Evolutionary conservation across 1,140 invertebrate species (phyloP).

Genomic region (Eurosta solidaginis): DNA sequence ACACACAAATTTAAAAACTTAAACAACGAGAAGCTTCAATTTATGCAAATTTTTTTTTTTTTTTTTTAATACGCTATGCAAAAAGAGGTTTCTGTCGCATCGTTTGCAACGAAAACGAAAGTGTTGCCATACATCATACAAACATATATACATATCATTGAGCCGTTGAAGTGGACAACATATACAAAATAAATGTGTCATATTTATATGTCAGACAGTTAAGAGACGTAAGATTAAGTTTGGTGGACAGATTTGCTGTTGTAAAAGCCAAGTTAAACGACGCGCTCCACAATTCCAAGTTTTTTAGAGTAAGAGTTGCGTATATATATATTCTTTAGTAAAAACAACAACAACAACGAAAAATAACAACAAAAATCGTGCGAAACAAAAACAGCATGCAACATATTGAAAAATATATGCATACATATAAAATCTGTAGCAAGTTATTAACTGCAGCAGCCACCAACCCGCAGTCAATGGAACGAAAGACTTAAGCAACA

Average conservation of each 20-base stretch:
- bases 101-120: background rate
- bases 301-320: background rate
- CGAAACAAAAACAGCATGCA: background rate
- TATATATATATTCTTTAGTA: background rate
- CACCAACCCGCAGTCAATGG: too few species aligned
- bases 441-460: too few species aligned
- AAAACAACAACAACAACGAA: background rate
- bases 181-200: slow-evolving; percentile 25
- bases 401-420: too few species aligned
- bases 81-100: background rate
- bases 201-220: slow-evolving; percentile 26
- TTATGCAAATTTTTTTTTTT: background rate
- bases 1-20: background rate
- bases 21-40: background rate
- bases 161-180: background rate
- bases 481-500: slow-evolving; percentile 12
- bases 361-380: background rate
- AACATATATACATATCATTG: background rate
- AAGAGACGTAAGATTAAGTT: slow-evolving; percentile 17
- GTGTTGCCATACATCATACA: background rate
- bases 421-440: too few species aligned
- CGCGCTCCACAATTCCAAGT: background rate
- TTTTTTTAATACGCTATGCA: background rate
- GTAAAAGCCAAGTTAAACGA: background rate
- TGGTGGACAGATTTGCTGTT: slow-evolving; percentile 8